phyloP scores from a whole-genome alignment of 2,797 vertebrate genomes.

The Columba guinea region DNA sequence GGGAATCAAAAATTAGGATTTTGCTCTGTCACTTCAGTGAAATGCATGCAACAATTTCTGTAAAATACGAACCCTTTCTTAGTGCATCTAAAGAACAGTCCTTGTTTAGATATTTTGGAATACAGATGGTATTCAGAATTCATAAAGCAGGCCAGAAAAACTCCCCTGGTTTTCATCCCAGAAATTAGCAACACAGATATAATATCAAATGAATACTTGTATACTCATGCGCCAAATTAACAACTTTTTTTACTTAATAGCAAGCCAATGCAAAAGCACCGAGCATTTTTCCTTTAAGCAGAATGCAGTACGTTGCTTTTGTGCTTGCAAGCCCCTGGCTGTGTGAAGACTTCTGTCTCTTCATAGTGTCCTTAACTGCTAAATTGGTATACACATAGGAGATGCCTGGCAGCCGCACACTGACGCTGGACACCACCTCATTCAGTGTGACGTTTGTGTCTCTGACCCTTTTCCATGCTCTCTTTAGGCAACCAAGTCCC shows the following conservation, averaged over 20 bases:
- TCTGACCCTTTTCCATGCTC: background rate
- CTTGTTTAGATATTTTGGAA: background rate
- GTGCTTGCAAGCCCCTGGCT: background rate
- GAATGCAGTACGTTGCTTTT: background rate
- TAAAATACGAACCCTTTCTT: background rate
- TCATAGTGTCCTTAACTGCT: background rate
- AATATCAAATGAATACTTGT: background rate
- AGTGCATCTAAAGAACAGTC: background rate
- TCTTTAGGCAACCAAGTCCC: background rate
- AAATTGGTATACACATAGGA: background rate
- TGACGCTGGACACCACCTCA: accelerated
- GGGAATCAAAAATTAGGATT: background rate
- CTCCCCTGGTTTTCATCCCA: background rate
- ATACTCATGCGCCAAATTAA: background rate
- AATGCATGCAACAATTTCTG: background rate
- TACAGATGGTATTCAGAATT: constrained; percentile 17
- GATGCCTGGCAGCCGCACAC: background rate
- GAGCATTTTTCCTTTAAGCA: background rate
- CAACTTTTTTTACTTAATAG: background rate
- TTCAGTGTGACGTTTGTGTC: accelerated
- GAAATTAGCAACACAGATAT: background rate
- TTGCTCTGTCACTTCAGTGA: background rate
- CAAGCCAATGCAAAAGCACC: background rate
- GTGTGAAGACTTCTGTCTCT: background rate
- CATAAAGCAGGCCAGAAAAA: background rate